Percentiles rank a stretch among this genome's conserved stretches.
Conservation (phyloP, 2,797 vertebrate genomes). For the Melanotaenia parkinsoni region DNA sequence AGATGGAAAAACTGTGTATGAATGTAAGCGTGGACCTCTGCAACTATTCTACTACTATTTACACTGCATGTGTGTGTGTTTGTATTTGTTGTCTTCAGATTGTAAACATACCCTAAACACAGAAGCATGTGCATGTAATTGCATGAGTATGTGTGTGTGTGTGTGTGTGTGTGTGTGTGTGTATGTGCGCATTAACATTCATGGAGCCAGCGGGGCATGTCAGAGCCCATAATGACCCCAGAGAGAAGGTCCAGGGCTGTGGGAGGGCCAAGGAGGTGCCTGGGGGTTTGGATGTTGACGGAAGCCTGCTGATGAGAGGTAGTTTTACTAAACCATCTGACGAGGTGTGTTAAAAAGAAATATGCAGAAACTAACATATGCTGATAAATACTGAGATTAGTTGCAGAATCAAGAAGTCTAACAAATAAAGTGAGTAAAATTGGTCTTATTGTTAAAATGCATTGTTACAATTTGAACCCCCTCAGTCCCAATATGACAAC, state of each 20-base stretch:
- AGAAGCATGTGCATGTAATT: conserved; percentile 52
- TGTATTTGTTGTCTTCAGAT: conserved; percentile 30
- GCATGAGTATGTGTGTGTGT: conserved; percentile 41
- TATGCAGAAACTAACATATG: neutral
- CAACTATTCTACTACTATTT: conserved; percentile 11
- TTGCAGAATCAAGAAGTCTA: no score
- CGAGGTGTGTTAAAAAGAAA: neutral
- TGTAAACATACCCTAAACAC: conserved; percentile 48
- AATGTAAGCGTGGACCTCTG: conserved; percentile 16
- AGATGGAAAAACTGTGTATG: conserved; percentile 45
- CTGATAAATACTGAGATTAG: no score
- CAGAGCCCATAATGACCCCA: conserved; percentile 79
- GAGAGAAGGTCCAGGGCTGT: conserved; percentile 68
- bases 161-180: conserved; percentile 26
- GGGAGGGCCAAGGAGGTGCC: conserved; percentile 58
- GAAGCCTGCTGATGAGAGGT: conserved; percentile 42
- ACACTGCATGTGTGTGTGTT: conserved; percentile 11
- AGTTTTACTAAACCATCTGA: conserved; percentile 30
- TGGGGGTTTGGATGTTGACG: conserved; percentile 66
- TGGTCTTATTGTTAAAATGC: no score
- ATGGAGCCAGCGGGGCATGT: conserved; percentile 83
- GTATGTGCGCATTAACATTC: conserved; percentile 83
- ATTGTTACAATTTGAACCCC: no score
- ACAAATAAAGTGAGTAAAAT: no score
- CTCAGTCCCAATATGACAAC: no score